Base-by-base conservation (phyloP, 2,113 vertebrate species). In the Gracilinanus agilis region DNA sequence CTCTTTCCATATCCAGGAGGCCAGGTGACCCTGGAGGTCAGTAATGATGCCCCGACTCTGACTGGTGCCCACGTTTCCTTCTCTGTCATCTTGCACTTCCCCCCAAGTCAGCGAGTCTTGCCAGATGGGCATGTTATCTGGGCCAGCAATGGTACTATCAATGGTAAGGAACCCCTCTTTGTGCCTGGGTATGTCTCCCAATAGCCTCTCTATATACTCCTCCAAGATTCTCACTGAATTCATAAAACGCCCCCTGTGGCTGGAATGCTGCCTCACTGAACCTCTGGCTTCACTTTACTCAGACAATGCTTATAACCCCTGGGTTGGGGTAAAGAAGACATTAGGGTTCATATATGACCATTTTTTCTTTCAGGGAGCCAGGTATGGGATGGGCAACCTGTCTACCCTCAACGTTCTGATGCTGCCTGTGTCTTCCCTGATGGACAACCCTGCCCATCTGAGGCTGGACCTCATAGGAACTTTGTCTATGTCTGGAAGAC, bases 401-500 rank as follows among this genome's bases (percentile, higher is more conserved):
- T 99, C n/a, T 99, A 99, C 97, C 98, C 99, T 0, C 98, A 98
- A 91, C 98, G 97, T 58, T 44, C 92, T 0, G 95, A 97, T 21
- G 93, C 96, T 40, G 97, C 93, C 0, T 98, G 99, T 4, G 54
- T 99, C 58, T 99, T 99, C 96, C 99, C 99, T 3, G 99, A 99
- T 0, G 99, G 99, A 2, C 98, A 96, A 3, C 98, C 98, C 0
- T 99, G 99, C 93, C 98, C 97, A 27, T 91, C 96, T 93, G 97
- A 75, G 9, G 44, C 98, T 56, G 90, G 95, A 11, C 97, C 94
- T 93, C 98, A 92, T 91, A 99, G 97, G 0, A 98, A 92, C 67
- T 99, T 99, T 49, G 98, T 99, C 96, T 99, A 99, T 89, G 99
- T 99, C 94, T 99, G 99, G 99, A 99, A 99, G 98, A 98, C 99